Percentiles rank a stretch among this genome's conserved stretches.
Evolutionary conservation across 2,888 invertebrate genomes (phyloP).

Genomic region (Cheilosia vulpina): DNA sequence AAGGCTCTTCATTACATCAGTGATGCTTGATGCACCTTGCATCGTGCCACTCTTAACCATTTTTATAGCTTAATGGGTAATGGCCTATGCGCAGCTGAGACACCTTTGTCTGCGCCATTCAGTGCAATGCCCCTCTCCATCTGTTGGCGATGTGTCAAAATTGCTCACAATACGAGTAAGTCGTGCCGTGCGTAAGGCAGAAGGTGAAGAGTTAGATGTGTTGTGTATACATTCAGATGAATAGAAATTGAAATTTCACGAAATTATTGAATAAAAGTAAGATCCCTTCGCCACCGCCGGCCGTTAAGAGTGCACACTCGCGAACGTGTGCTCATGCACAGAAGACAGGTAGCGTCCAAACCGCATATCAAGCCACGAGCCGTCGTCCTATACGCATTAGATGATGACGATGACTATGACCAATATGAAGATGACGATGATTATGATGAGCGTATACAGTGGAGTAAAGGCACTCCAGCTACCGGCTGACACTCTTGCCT

Average conservation of each 20-base stretch:
- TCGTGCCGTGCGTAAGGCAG: conserved; percentile 46
- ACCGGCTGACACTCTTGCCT: conserved; percentile 71
- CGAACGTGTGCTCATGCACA: not conserved
- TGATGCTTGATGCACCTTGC: conserved; percentile 37
- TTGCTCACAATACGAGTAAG: conserved; percentile 3
- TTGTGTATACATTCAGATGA: conserved; percentile 6
- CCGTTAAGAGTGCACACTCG: not conserved
- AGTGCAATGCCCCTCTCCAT: not conserved
- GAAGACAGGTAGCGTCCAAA: conserved; percentile 45
- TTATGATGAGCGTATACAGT: conserved; percentile 39
- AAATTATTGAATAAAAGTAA: conserved; percentile 39
- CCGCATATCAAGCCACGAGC: conserved; percentile 59
- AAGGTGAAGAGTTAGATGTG: not conserved
- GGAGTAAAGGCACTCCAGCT: conserved; percentile 68
- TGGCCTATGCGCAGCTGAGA: conserved; percentile 25
- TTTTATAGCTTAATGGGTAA: conserved; percentile 47
- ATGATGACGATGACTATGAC: conserved; percentile 27
- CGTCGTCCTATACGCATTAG: conserved; percentile 32
- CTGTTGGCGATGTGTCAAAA: conserved; percentile 45
- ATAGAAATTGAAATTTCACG: conserved; percentile 53
- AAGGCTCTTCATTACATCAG: conserved; percentile 25
- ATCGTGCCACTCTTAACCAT: conserved; percentile 14
- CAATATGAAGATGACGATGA: conserved; percentile 48
- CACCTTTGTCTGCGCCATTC: conserved; percentile 32
- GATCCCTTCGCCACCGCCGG: not conserved